Evolutionary conservation across 2,888 invertebrate genomes (phyloP).

Genomic region (Argyresthia goedartella): DNA sequence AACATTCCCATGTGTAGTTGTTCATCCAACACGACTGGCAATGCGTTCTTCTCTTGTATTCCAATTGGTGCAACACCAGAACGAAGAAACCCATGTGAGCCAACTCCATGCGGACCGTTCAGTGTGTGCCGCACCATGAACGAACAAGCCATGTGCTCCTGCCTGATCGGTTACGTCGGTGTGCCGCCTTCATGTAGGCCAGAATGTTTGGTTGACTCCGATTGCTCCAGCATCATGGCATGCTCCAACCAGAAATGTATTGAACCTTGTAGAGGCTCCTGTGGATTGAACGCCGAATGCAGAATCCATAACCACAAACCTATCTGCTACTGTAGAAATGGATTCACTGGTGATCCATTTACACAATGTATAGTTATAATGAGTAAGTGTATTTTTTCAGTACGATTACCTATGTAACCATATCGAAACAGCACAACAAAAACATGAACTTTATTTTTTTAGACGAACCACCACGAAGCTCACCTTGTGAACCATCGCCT

Average conservation of each 20-base stretch:
- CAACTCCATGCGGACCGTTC: slow-evolving; percentile 84
- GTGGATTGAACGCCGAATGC: slow-evolving; percentile 83
- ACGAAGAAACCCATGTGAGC: slow-evolving; percentile 70
- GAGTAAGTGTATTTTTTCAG: slow-evolving; percentile 28
- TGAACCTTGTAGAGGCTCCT: slow-evolving; percentile 85
- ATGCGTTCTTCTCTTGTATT: slow-evolving; percentile 76
- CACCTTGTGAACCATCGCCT: slow-evolving; percentile 79
- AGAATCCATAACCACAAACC: slow-evolving; percentile 87
- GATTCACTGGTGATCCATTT: slow-evolving; percentile 86
- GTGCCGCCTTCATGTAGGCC: slow-evolving; percentile 83
- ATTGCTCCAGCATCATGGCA: slow-evolving; percentile 80
- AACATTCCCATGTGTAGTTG: slow-evolving; percentile 79
- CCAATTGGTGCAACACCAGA: slow-evolving; percentile 35
- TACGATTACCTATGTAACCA: neutral
- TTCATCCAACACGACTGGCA: slow-evolving; percentile 75
- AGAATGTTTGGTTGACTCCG: slow-evolving; percentile 86
- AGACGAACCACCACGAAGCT: slow-evolving; percentile 37
- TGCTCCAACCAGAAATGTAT: slow-evolving; percentile 85
- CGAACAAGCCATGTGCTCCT: slow-evolving; percentile 78
- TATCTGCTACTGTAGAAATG: slow-evolving; percentile 82
- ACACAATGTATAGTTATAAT: slow-evolving; percentile 66
- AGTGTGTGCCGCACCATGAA: slow-evolving; percentile 74
- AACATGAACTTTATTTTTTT: slow-evolving; percentile 8
- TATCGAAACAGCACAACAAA: neutral
- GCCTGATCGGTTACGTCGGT: slow-evolving; percentile 81